phyloP scores from a whole-genome alignment of 2,888 invertebrate species.

The Ommatoiulus sabulosus region DNA sequence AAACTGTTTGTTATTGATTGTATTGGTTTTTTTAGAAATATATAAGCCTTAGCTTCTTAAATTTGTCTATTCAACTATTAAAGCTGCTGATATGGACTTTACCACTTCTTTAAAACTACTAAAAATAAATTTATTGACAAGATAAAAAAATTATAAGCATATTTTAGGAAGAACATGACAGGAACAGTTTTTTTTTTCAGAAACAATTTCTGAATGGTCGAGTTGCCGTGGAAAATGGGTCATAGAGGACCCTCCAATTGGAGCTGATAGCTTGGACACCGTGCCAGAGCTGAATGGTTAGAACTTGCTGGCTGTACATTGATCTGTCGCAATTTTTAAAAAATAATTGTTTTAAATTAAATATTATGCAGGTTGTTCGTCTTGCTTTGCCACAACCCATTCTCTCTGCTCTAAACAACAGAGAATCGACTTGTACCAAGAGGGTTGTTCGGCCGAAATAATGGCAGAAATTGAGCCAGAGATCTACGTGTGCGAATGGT shows the following conservation, averaged over 20 bases:
- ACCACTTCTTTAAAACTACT: too few relatives aligned
- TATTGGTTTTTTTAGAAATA: too few relatives aligned
- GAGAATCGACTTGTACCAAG: neutral
- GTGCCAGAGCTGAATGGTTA: constrained; percentile 51
- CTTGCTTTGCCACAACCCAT: neutral
- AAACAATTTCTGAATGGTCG: too few relatives aligned
- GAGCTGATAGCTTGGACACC: constrained; percentile 46
- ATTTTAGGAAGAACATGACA: too few relatives aligned
- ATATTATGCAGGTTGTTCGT: neutral
- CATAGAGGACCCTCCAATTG: constrained; percentile 52
- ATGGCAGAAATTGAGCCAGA: neutral
- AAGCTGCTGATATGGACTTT: too few relatives aligned
- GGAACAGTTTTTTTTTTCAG: too few relatives aligned
- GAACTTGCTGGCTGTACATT: neutral
- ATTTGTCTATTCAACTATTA: too few relatives aligned
- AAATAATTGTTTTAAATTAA: neutral
- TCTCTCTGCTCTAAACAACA: neutral
- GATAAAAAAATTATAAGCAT: too few relatives aligned
- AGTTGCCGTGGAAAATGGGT: neutral
- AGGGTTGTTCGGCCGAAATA: constrained; percentile 49
- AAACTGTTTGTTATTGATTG: too few relatives aligned
- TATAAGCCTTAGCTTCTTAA: too few relatives aligned
- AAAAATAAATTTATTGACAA: too few relatives aligned
- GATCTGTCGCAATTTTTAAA: neutral
- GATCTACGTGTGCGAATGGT: constrained; percentile 54